Evolutionary conservation across 2,888 invertebrate genomes (phyloP).

Genomic region (Silvanus unidentatus): DNA sequence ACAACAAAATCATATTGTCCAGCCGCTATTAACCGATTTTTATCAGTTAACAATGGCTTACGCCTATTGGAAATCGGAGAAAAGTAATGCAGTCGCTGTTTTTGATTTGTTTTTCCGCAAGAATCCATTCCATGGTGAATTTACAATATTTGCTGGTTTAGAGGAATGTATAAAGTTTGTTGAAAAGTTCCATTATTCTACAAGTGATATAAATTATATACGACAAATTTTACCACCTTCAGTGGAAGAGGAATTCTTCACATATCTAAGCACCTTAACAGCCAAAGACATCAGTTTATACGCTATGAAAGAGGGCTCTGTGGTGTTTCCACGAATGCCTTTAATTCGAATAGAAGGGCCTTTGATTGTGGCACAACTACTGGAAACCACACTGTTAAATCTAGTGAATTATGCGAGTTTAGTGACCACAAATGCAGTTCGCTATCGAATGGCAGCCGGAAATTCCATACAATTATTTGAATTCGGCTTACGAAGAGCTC

Average conservation of each 20-base stretch:
- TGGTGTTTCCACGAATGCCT: conserved; percentile 94
- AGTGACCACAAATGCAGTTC: conserved; percentile 95
- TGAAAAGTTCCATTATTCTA: conserved; percentile 85
- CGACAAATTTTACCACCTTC: conserved; percentile 74
- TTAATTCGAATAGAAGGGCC: conserved; percentile 91
- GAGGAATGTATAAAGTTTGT: conserved; percentile 93
- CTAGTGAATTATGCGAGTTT: conserved; percentile 95
- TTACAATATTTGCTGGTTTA: conserved; percentile 95
- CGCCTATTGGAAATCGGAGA: conserved; percentile 96
- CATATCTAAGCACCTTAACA: conserved; percentile 73
- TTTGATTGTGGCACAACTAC: conserved; percentile 84
- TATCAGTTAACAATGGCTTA: conserved; percentile 99
- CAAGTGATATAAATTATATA: conserved; percentile 91
- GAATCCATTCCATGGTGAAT: conserved; percentile 96
- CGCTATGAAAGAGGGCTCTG: conserved; percentile 93
- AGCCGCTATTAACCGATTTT: conserved; percentile 86
- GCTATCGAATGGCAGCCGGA: conserved; percentile 93
- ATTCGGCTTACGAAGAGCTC: conserved; percentile 94
- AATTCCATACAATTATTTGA: conserved; percentile 77
- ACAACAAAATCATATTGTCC: conserved; percentile 73
- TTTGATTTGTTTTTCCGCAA: conserved; percentile 96
- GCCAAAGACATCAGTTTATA: conserved; percentile 79
- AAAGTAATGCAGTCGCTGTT: conserved; percentile 81
- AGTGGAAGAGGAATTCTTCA: conserved; percentile 85
- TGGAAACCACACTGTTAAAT: conserved; percentile 94